Evolutionary conservation across 2,113 vertebrate species (phyloP).

Genomic region (Sminthopsis crassicaudata): DNA sequence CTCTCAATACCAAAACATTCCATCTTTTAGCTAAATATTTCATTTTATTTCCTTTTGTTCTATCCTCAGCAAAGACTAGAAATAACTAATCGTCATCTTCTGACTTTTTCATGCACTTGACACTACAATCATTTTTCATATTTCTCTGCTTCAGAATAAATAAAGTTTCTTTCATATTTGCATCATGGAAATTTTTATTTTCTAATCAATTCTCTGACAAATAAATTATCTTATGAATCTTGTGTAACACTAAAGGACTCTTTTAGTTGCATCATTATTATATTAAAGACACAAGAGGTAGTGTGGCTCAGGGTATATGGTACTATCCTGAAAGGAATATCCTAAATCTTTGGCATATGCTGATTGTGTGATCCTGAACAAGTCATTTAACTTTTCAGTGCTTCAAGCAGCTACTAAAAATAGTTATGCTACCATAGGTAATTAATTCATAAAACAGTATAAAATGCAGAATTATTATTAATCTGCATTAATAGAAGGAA

Average conservation of each 20-base stretch:
- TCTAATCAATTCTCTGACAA: neutral
- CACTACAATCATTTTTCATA: conserved; percentile 26
- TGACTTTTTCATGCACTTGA: conserved; percentile 20
- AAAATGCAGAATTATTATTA: neutral
- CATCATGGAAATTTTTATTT: neutral
- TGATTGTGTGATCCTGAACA: neutral
- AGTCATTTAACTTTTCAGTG: neutral
- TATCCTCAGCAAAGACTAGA: neutral
- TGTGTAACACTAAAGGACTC: neutral
- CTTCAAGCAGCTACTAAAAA: neutral
- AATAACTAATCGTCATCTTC: conserved; percentile 13
- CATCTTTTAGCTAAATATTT: conserved; percentile 36
- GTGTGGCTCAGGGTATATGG: neutral
- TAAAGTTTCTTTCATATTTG: neutral
- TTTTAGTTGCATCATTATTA: neutral
- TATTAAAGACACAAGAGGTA: neutral
- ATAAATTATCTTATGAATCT: neutral
- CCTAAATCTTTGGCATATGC: neutral
- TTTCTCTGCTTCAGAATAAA: conserved; percentile 17
- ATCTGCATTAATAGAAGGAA: neutral
- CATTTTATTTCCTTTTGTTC: conserved; percentile 40
- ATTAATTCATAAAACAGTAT: neutral
- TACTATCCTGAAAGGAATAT: neutral
- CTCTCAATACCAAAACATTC: neutral
- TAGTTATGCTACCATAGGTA: neutral